Evolutionary conservation across 2,888 invertebrate species (phyloP).

Genomic region (Poecilobothrus nobilitatus): DNA sequence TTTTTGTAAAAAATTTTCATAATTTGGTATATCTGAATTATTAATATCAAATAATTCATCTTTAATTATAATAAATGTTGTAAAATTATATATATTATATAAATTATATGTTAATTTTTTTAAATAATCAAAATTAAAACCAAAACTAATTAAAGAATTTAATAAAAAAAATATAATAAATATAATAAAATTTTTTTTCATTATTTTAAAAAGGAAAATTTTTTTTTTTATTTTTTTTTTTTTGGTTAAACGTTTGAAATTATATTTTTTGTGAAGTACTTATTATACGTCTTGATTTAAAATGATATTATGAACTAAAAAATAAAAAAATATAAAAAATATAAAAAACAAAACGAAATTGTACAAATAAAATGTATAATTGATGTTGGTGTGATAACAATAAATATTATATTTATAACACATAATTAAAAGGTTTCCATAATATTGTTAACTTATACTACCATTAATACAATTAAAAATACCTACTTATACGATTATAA

Average conservation of each 20-base stretch:
- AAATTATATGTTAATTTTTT: background rate
- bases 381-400: background rate
- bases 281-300: too few relatives aligned
- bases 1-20: background rate
- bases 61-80: background rate
- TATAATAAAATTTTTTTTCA: background rate
- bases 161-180: background rate
- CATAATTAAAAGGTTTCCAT: background rate
- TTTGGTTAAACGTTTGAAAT: too few relatives aligned
- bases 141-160: background rate
- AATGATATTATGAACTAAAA: too few relatives aligned
- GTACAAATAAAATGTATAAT: background rate
- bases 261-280: background rate
- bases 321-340: too few relatives aligned
- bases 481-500: too few relatives aligned
- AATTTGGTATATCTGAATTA: background rate
- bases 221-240: too few relatives aligned
- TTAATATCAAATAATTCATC: background rate
- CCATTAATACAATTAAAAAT: too few relatives aligned
- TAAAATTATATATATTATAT: conserved; percentile 7
- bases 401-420: background rate
- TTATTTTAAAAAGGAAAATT: too few relatives aligned
- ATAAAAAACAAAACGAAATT: too few relatives aligned
- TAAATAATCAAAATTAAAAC: conserved; percentile 1
- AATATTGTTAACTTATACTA: too few relatives aligned